Evolutionary conservation across 2,888 invertebrate species (phyloP), one percentile per base, ranked within the genome.

Genomic region (Cetonia aurata): DNA sequence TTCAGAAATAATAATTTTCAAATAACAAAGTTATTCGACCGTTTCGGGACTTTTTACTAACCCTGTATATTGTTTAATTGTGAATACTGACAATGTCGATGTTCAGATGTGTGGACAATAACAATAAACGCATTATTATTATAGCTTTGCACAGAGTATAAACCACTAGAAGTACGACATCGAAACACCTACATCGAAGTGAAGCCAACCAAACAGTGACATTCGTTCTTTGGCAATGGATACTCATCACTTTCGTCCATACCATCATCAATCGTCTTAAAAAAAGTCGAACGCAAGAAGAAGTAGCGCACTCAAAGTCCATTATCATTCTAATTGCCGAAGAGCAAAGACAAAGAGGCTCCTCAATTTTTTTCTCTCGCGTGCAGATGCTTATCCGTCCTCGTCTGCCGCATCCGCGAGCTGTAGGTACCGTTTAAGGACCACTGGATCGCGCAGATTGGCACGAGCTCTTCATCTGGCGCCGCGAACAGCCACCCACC

Each of bases 401-500:
- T 31, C 10, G 41, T 44, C 53, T 46, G 17, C 13, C 65, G 17
- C 50, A 10, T 15, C 15, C 37, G 10, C 3, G 17, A 15, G 42
- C 33, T 15, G 65, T 71, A 69, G 68, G 70, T 70, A 70, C 70
- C 73, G 73, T 75, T 75, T 75, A 73, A 73, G 75, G 71, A 74
- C 74, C 73, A 71, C 75, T 73, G 75, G 72, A 55, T 67, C 65
- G 70, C 55, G 66, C 70, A 66, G 75, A 75, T 78, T 77, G 79
- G 78, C 77, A 79, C 62, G 62, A 80, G 79, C 80, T 81, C 79
- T 80, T 80, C 80, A 80, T 81, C 77, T 79, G 77, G 75, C 76
- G 72, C 73, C 75, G 74, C 72, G 69, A 70, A 60, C 53, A 70
- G 72, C 72, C 69, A 59, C 74, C 74, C 73, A 87, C 89, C 89